Base-by-base conservation (phyloP, 2,797 vertebrate genomes). In the Poecilia gillii region DNA sequence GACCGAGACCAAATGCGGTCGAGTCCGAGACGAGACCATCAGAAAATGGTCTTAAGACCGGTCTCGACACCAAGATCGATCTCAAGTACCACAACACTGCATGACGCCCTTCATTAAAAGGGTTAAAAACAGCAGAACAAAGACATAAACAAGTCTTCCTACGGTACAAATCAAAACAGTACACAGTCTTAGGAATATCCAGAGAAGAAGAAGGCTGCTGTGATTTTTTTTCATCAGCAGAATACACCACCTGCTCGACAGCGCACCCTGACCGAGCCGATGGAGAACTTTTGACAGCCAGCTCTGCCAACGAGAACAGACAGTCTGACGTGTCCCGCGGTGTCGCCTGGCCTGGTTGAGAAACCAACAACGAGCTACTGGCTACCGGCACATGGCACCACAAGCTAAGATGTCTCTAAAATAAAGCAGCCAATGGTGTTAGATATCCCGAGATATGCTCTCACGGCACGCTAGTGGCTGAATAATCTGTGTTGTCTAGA, bases 401-500 rank as follows among this genome's bases (percentile, higher is more conserved):
- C 41, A 59, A 76, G 31, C 79, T 64, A 78, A 45, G 66, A 66
- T 51, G 72, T 55, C 13, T 73, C 43, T 20, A 20, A 64, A 68
- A 46, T 13, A 33, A 76, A 73, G 46, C 43, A 41, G 49, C 46
- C 20, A 6, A 16, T 8, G 13, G 16, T 75, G 77, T 57, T 6
- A 16, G 1, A 14, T 12, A 3, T 73, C 20, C 59, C 1, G 5
- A 20, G n/a, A 36, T n/a, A 23, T 6, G 9, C 57, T 57, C 33
- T 33, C 33, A 18, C 11, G 47, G 14, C 62, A 62, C 74, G 36
- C 41, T 16, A 73, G 53, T 33, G 72, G 78, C 55, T 74, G 88
- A 85, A 88, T 82, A 89, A 88, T 89, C 82, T 83, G 62, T 20
- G 3, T 51, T 41, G 90, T 94, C 92, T 92, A 91, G 91, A 93